phyloP scores from a whole-genome alignment of 1,140 invertebrate species.

The Hylyphantes graminicola region DNA sequence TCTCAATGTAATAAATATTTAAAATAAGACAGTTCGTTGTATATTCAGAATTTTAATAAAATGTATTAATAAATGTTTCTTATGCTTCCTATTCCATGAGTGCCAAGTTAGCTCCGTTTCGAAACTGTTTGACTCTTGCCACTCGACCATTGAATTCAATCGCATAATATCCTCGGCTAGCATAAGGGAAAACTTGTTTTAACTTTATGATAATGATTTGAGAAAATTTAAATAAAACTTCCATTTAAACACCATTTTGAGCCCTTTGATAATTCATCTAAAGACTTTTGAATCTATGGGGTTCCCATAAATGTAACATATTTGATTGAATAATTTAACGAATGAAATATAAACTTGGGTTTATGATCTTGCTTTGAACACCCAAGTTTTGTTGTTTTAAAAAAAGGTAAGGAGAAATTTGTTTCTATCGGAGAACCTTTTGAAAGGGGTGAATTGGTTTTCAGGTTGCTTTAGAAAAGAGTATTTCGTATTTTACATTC shows the following conservation, averaged over 20 bases:
- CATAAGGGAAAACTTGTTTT: background rate
- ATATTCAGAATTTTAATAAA: no score
- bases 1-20: no score
- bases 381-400: no score
- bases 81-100: background rate
- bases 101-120: conserved; percentile 1
- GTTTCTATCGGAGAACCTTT: no score
- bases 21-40: no score
- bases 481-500: no score
- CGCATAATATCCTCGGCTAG: conserved; percentile 9
- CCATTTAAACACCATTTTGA: conserved; percentile 30
- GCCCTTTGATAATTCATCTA: conserved; percentile 23
- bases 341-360: no score
- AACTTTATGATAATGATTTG: conserved; percentile 18
- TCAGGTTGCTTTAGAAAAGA: no score
- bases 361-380: no score
- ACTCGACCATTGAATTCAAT: conserved; percentile 18
- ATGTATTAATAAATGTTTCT: no score
- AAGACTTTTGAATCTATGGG: conserved; percentile 27
- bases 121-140: background rate
- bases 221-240: conserved; percentile 26
- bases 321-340: conserved; percentile 16
- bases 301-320: conserved; percentile 1
- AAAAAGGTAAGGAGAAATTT: no score
- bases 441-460: no score